Evolutionary conservation across 2,888 invertebrate species (phyloP).

Genomic region (Elmis aenea): DNA sequence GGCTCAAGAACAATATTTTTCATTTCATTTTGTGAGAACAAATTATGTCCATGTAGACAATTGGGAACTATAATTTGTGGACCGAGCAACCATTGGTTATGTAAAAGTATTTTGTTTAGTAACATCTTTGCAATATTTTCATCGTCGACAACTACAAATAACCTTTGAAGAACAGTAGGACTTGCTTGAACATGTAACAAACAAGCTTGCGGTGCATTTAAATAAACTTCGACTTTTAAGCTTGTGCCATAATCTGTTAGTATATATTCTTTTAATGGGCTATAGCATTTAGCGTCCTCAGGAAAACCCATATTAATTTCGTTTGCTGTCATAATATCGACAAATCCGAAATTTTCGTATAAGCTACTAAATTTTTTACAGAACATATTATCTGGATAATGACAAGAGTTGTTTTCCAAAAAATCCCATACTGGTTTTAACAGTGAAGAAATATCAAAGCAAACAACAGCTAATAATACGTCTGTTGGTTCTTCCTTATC

Average conservation of each 20-base stretch:
- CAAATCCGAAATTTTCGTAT: slow-evolving; percentile 4
- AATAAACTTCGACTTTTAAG: slow-evolving; percentile 26
- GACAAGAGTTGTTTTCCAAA: slow-evolving; percentile 15
- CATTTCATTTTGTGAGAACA: too few species aligned
- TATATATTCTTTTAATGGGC: slow-evolving; percentile 22
- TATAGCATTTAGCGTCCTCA: slow-evolving; percentile 8
- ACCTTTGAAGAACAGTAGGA: slow-evolving; percentile 16
- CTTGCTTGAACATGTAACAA: slow-evolving; percentile 8
- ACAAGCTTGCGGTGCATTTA: slow-evolving; percentile 15
- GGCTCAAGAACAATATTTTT: not conserved
- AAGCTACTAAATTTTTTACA: slow-evolving; percentile 7
- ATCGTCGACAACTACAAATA: slow-evolving; percentile 24
- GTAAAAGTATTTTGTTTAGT: slow-evolving; percentile 18
- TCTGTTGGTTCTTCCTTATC: slow-evolving; percentile 4
- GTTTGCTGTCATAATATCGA: slow-evolving; percentile 13
- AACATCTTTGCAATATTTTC: slow-evolving; percentile 19
- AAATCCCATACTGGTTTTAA: slow-evolving; percentile 21
- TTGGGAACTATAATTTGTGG: slow-evolving; percentile 19
- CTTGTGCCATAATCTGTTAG: slow-evolving; percentile 20
- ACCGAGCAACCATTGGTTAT: slow-evolving; percentile 22
- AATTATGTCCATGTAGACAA: slow-evolving; percentile 12
- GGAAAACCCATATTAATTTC: slow-evolving; percentile 16
- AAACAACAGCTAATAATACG: slow-evolving; percentile 22
- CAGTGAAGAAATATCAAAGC: slow-evolving; percentile 19
- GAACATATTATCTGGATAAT: slow-evolving; percentile 18